phyloP scores from a whole-genome alignment of 2,113 vertebrate species.

The Felis catus region DNA sequence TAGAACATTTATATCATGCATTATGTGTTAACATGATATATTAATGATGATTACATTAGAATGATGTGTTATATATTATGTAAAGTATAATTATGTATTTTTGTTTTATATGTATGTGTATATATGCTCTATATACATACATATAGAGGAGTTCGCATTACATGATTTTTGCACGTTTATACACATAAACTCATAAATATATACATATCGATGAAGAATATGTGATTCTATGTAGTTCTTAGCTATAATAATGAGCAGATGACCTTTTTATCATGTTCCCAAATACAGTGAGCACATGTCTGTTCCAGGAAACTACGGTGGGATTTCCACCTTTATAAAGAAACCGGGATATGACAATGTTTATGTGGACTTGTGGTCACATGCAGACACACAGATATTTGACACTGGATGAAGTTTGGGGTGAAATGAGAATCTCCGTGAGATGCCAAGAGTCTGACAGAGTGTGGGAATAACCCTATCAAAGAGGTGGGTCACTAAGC shows the following conservation, averaged over 20 bases:
- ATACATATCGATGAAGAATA: not conserved
- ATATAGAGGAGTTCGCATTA: not conserved
- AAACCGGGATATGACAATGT: too few species aligned
- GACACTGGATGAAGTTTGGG: not conserved
- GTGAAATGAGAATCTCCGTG: not conserved
- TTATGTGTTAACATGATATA: not conserved
- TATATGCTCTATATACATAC: not conserved
- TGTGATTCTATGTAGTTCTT: not conserved
- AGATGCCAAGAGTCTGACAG: not conserved
- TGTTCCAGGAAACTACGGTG: not conserved
- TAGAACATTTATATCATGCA: not conserved
- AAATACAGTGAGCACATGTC: accelerated
- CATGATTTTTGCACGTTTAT: not conserved
- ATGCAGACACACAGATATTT: too few species aligned
- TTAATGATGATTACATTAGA: not conserved
- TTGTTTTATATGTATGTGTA: not conserved
- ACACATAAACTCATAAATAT: not conserved
- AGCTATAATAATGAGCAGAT: not conserved
- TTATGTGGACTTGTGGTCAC: too few species aligned
- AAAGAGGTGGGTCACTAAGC: not conserved
- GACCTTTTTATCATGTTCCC: not conserved
- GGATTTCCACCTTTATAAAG: not conserved
- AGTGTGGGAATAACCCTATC: not conserved
- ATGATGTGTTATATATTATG: not conserved
- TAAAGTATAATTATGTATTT: not conserved